Conservation (phyloP, 2,888 invertebrate genomes). For the Cantharis rufa region DNA sequence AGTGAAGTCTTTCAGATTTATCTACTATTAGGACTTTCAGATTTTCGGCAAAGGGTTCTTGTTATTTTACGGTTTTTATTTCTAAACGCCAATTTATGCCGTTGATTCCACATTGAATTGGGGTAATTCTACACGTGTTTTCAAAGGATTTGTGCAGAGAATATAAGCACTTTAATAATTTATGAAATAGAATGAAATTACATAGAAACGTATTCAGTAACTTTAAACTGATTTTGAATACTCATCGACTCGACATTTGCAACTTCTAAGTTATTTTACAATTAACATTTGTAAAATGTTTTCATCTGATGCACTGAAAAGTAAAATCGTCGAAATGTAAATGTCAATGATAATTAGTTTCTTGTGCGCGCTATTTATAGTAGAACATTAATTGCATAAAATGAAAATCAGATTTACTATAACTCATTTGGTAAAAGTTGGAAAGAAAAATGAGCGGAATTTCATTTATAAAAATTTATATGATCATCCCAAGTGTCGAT, state of each 20-base stretch:
- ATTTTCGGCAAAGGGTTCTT: not conserved
- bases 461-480: not conserved
- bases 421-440: not conserved
- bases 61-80: not conserved
- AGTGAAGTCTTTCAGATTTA: too few relatives aligned
- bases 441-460: not conserved
- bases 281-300: conserved; percentile 23
- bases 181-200: not conserved
- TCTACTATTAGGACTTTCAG: not conserved
- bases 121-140: not conserved
- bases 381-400: conserved; percentile 12
- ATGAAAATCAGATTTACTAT: conserved; percentile 3
- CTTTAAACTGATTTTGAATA: not conserved
- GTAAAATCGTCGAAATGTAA: conserved; percentile 15
- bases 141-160: not conserved
- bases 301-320: conserved; percentile 9
- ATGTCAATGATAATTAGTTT: conserved; percentile 25
- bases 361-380: conserved; percentile 8
- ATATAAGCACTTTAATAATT: not conserved
- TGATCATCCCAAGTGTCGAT: not conserved
- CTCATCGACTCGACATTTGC: not conserved
- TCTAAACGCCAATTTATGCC: not conserved
- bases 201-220: not conserved
- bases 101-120: not conserved
- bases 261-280: not conserved